Conservation (phyloP, 2,888 invertebrate species). For the Parnassius orleans region DNA sequence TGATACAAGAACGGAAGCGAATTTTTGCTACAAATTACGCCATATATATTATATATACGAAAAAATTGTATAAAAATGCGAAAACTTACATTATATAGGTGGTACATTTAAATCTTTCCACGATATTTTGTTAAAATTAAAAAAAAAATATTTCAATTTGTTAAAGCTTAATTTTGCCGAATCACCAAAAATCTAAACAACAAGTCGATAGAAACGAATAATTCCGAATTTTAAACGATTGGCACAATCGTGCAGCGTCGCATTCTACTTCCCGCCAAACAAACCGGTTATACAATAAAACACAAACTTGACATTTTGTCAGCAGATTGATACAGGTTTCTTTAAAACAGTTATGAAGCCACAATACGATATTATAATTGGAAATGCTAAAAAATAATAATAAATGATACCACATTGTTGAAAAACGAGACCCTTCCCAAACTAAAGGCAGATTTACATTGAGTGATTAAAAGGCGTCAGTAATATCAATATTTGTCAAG, state of each 20-base stretch:
- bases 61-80: too few relatives aligned
- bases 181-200: conserved; percentile 51
- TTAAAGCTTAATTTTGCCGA: conserved; percentile 59
- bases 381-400: conserved; percentile 32
- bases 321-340: neutral
- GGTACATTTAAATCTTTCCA: too few relatives aligned
- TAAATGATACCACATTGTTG: neutral
- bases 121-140: too few relatives aligned
- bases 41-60: too few relatives aligned
- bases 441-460: conserved; percentile 31
- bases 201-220: conserved; percentile 24
- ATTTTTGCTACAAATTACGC: too few relatives aligned
- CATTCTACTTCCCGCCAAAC: conserved; percentile 1
- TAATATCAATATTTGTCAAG: too few relatives aligned
- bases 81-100: too few relatives aligned
- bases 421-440: conserved; percentile 12
- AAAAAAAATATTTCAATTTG: too few relatives aligned
- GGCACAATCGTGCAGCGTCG: conserved; percentile 10
- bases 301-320: neutral
- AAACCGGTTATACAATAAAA: neutral
- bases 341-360: conserved; percentile 30
- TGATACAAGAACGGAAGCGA: too few relatives aligned
- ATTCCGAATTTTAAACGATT: conserved; percentile 8
- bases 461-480: neutral
- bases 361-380: conserved; percentile 41